Evolutionary conservation across 2,888 invertebrate genomes (phyloP).

Genomic region (Andrena camellia): DNA sequence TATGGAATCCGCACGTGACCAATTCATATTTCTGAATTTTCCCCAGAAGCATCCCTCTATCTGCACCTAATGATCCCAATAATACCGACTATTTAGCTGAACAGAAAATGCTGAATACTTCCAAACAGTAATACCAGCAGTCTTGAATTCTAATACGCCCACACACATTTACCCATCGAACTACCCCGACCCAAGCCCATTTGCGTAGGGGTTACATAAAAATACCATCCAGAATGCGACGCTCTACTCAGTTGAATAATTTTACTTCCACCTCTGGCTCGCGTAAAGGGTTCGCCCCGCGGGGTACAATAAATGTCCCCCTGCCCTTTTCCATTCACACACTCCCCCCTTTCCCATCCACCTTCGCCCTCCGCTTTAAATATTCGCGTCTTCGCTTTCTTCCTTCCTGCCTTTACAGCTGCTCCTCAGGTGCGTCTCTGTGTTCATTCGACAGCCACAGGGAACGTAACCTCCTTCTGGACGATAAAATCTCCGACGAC

Average conservation of each 20-base stretch:
- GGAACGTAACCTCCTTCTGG: background rate
- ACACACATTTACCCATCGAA: too few species aligned
- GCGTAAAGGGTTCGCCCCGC: background rate
- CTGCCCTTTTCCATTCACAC: background rate
- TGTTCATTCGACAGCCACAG: background rate
- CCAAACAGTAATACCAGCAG: too few species aligned
- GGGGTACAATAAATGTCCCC: background rate
- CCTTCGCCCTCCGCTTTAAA: background rate
- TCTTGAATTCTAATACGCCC: too few species aligned
- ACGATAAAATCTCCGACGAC: conserved; percentile 32
- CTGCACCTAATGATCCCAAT: too few species aligned
- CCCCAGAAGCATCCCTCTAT: too few species aligned
- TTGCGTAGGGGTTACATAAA: background rate
- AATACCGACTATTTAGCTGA: too few species aligned
- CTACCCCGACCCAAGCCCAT: background rate
- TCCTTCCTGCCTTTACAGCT: background rate
- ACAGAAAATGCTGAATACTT: too few species aligned
- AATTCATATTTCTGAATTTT: too few species aligned
- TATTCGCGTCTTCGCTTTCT: conserved; percentile 9
- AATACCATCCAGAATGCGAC: background rate
- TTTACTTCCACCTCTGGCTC: background rate
- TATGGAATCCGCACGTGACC: background rate
- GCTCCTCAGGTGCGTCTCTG: background rate
- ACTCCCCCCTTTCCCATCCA: background rate
- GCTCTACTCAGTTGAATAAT: background rate